These are phyloP conservation scores for Nannobrachium achirus DNA, from an alignment of 2,113 vertebrate genomes.

Conservation along the genomic window DNA sequence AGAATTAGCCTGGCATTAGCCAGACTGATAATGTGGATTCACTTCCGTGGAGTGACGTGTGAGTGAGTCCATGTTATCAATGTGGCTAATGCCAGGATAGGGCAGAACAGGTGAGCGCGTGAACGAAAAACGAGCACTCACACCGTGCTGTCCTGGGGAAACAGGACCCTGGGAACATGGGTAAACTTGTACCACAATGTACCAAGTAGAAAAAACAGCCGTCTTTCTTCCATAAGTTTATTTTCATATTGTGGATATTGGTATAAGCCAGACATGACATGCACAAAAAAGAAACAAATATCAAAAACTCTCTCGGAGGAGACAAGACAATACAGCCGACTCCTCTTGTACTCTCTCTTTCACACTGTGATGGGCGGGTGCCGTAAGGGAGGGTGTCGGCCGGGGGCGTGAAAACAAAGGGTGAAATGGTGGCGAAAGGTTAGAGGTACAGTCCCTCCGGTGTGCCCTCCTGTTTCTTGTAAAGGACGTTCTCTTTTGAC, in stretches of 20 bases:
- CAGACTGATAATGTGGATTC: too few relatives aligned
- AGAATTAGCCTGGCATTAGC: too few relatives aligned
- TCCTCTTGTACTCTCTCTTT: slow-evolving; percentile 25
- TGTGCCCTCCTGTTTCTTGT: slow-evolving; percentile 98
- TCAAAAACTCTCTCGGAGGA: slow-evolving; percentile 61
- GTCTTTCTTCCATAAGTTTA: slow-evolving; percentile 31
- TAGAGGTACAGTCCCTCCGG: slow-evolving; percentile 90
- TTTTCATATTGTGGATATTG: slow-evolving; percentile 60
- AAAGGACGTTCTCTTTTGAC: slow-evolving; percentile 97
- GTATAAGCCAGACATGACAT: slow-evolving; percentile 57
- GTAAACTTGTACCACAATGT: too few relatives aligned
- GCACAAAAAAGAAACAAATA: slow-evolving; percentile 71
- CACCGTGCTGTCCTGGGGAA: too few relatives aligned
- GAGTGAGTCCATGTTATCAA: too few relatives aligned
- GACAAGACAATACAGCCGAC: slow-evolving; percentile 25
- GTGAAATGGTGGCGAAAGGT: slow-evolving; percentile 29
- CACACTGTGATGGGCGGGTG: slow-evolving; percentile 23
- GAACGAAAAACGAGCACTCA: too few relatives aligned
- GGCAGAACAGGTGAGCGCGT: too few relatives aligned
- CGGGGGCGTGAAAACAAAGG: too few relatives aligned
- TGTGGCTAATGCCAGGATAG: too few relatives aligned
- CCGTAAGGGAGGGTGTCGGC: slow-evolving; percentile 4
- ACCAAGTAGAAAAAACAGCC: neutral
- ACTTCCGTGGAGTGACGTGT: too few relatives aligned
- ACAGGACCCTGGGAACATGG: too few relatives aligned